Evolutionary conservation across 2,888 invertebrate species (phyloP).

Genomic region (Mellilla xanthometata): DNA sequence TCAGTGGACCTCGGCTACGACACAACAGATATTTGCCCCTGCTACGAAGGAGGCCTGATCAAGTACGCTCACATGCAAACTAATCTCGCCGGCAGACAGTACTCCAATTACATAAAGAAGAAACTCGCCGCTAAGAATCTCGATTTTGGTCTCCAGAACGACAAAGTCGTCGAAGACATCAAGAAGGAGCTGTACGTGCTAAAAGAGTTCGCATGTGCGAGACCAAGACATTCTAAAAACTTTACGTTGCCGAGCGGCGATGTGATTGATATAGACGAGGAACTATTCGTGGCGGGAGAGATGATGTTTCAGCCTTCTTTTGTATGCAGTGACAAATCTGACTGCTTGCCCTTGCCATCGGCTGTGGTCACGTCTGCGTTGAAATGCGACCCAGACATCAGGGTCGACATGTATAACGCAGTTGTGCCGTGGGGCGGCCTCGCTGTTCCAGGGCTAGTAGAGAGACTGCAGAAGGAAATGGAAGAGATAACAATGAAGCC

Average conservation of each 20-base stretch:
- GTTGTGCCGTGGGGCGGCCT: constrained; percentile 60
- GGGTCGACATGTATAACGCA: constrained; percentile 42
- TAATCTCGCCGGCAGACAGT: constrained; percentile 44
- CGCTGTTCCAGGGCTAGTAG: constrained; percentile 49
- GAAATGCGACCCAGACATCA: constrained; percentile 58
- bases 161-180: constrained; percentile 42
- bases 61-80: constrained; percentile 56
- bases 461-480: constrained; percentile 49
- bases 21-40: constrained; percentile 50
- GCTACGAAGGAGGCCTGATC: constrained; percentile 62
- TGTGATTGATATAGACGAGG: constrained; percentile 49
- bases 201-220: constrained; percentile 29
- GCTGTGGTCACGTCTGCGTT: constrained; percentile 40
- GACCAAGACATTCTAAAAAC: no score
- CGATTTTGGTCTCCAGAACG: constrained; percentile 31
- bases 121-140: constrained; percentile 39
- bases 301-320: constrained; percentile 55
- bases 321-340: constrained; percentile 32
- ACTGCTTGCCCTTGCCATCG: constrained; percentile 45
- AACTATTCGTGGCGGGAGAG: constrained; percentile 54
- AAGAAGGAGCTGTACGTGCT: constrained; percentile 47
- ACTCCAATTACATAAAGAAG: constrained; percentile 43
- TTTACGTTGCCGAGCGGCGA: constrained; percentile 49
- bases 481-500: constrained; percentile 33
- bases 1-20: constrained; percentile 64